A percentile compares a stretch with the other conserved stretches of the same genome.
Conservation (phyloP, 2,113 vertebrate genomes). For the Chrysochloris asiatica region DNA sequence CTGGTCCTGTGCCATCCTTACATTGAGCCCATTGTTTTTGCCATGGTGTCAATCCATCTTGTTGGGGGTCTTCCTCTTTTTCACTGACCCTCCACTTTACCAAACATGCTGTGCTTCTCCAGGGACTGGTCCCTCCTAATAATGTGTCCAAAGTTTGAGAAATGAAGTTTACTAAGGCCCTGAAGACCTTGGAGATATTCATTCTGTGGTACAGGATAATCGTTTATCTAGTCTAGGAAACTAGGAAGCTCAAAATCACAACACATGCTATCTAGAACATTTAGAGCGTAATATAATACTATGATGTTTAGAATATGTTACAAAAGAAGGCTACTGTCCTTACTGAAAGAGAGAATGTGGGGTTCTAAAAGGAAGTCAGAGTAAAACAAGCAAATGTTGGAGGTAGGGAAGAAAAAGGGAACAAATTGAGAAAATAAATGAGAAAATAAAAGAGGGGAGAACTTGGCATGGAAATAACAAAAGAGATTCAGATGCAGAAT, state of each 20-base stretch:
- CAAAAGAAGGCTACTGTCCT: neutral
- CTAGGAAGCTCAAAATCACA: neutral
- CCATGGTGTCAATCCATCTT: too few relatives aligned
- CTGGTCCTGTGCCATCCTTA: too few relatives aligned
- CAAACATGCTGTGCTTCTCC: too few relatives aligned
- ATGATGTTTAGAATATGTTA: neutral
- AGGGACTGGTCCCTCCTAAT: too few relatives aligned
- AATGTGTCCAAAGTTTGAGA: too few relatives aligned
- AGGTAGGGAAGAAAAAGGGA: neutral
- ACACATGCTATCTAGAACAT: neutral
- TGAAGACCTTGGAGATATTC: neutral
- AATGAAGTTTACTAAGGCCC: too few relatives aligned
- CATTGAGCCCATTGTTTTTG: too few relatives aligned
- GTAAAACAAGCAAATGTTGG: neutral
- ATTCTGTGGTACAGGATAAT: neutral
- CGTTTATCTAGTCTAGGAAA: neutral
- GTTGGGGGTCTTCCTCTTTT: too few relatives aligned
- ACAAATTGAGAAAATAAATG: neutral
- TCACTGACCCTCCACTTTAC: too few relatives aligned
- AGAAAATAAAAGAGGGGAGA: neutral
- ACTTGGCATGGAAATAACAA: neutral
- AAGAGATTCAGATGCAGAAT: neutral
- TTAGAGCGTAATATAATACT: neutral
- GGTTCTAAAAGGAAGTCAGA: neutral
- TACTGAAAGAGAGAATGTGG: neutral